These are phyloP conservation scores for Heliangelus exortis DNA, from an alignment of 2,797 vertebrate genomes.

Conservation along the genomic window DNA sequence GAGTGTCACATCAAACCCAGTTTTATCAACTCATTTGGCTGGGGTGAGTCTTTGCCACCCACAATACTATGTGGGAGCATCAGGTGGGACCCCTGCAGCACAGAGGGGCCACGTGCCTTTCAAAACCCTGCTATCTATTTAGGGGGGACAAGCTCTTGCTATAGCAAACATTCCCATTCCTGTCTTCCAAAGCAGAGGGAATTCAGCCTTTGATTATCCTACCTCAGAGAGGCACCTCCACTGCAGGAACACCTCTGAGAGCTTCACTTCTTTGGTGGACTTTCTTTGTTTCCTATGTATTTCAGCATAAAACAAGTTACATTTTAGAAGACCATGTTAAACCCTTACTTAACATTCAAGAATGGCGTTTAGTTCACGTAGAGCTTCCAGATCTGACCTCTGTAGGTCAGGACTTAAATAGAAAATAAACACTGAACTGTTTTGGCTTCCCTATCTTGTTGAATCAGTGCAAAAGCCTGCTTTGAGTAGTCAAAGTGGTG, in stretches of 20 bases:
- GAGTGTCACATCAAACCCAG: accelerated
- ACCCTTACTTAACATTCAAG: background rate
- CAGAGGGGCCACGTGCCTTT: background rate
- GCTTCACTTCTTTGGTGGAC: background rate
- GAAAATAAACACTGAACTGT: background rate
- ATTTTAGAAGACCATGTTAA: background rate
- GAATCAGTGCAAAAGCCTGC: background rate
- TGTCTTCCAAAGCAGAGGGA: background rate
- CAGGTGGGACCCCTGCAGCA: background rate
- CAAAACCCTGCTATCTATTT: background rate
- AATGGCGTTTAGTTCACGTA: background rate
- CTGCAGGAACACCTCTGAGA: background rate
- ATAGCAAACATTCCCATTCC: background rate
- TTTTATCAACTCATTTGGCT: background rate
- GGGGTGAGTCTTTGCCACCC: background rate
- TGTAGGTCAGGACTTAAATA: background rate
- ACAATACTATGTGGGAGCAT: background rate
- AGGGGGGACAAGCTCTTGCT: background rate
- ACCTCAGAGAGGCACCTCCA: background rate
- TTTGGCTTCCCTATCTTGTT: background rate
- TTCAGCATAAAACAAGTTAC: background rate
- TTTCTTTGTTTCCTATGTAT: background rate
- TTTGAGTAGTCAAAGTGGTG: background rate
- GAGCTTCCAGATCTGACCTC: background rate
- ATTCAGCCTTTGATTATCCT: background rate